Conservation (phyloP, 1,140 invertebrate genomes). For the Cherax quadricarinatus region DNA sequence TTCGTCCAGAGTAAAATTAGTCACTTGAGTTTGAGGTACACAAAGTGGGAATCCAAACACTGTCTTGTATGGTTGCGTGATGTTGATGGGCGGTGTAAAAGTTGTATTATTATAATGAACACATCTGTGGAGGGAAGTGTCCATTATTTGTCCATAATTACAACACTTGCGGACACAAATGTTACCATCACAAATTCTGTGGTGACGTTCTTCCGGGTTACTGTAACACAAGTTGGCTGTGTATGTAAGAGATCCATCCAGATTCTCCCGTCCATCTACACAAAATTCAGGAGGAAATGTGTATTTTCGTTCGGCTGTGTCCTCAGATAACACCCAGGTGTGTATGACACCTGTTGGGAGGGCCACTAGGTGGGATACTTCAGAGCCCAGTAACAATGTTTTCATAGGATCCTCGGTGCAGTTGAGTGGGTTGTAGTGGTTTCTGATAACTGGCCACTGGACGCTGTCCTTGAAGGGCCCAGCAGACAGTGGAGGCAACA, state of each 20-base stretch:
- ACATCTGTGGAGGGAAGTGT: background rate
- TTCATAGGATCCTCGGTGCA: conserved; percentile 19
- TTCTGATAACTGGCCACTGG: conserved; percentile 21
- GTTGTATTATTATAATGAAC: background rate
- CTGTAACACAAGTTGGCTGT: conserved; percentile 34
- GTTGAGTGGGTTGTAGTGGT: background rate
- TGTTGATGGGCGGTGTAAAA: background rate
- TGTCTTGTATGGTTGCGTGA: background rate
- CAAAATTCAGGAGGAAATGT: conserved; percentile 28
- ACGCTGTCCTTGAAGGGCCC: background rate
- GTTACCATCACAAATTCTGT: background rate
- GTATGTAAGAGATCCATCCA: conserved; percentile 17
- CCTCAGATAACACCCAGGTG: background rate
- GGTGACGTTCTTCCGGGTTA: background rate
- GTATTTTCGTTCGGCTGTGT: background rate
- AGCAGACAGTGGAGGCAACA: conserved; percentile 17
- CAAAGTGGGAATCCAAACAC: conserved; percentile 6
- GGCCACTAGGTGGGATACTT: background rate
- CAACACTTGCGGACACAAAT: conserved; percentile 51
- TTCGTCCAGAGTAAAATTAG: background rate
- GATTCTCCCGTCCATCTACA: conserved; percentile 11
- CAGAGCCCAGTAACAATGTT: background rate
- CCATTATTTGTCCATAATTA: conserved; percentile 2
- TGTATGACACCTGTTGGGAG: conserved; percentile 4
- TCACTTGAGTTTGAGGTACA: background rate